Evolutionary conservation across 37 sponge, comb jelly and placozoan species (phyloP), one percentile per base, ranked within the genome.

Genomic region (Cladorhizidae sp.): DNA sequence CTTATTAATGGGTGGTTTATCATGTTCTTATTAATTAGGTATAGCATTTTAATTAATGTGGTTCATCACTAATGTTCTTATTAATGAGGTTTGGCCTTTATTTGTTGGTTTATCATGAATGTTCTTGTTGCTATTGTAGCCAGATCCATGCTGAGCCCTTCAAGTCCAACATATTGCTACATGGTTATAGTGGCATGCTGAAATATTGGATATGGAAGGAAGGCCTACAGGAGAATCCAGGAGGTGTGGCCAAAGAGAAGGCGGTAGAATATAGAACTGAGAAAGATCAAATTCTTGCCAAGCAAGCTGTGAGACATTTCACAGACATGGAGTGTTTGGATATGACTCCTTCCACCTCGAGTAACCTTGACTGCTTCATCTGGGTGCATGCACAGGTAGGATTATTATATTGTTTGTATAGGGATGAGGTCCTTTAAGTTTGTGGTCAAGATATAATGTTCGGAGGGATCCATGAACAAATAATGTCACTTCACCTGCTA

Each of bases 131-230:
- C 31, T 56, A 39, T 75, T 21, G 36, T 25, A 85, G 78, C 28
- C 72, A 78, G 36, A 29, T 85, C 1, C 14, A 37, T 17, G 38
- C 29, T 61, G 58, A 77, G 17, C 85, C 85, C 11, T 85, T 85
- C 64, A 85, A 70, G 63, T 77, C 85, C 33, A 68, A 77, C 72
- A 57, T 42, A 59, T 72, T 85, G 22, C 26, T 62, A 0, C 72
- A 63, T 54, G 85, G 85, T 18, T 85, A 85, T 62, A 57, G 85
- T 77, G 85, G 72, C 0, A 31, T 77, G 38, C 45, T 76, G 23
- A 59, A 59, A 51, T 85, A 72, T 45, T 26, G 69, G n/a, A 21
- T 77, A 42, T 76, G 77, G 72, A 85, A 43, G 70, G 43, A 54
- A 11, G 67, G 63, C 18, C 31, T 73, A 26, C 36, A 64, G 67